Conservation (phyloP, 2,888 invertebrate species). For the Phasia obesa region DNA sequence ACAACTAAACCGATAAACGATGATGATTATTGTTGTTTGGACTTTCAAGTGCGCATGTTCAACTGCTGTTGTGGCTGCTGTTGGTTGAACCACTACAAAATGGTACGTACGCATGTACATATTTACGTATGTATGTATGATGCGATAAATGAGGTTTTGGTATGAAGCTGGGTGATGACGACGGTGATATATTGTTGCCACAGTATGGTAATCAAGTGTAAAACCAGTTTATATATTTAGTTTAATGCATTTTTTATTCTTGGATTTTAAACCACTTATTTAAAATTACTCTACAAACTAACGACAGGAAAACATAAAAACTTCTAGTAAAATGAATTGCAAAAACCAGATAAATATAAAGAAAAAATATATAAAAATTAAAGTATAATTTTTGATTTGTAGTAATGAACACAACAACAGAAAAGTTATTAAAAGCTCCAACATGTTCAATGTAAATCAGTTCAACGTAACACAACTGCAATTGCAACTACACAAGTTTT, state of each 20-base stretch:
- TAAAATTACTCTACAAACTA: constrained; percentile 47
- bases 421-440: constrained; percentile 62
- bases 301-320: constrained; percentile 70
- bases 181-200: constrained; percentile 25
- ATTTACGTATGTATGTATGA: not conserved
- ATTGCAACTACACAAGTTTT: constrained; percentile 6
- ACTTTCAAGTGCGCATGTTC: constrained; percentile 63
- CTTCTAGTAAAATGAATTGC: constrained; percentile 55
- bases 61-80: constrained; percentile 43
- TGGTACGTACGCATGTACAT: not conserved
- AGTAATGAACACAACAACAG: constrained; percentile 27
- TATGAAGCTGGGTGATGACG: constrained; percentile 29
- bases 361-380: constrained; percentile 22
- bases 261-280: constrained; percentile 22
- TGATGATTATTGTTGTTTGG: constrained; percentile 47
- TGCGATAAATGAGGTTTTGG: not conserved
- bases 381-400: constrained; percentile 43
- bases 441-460: constrained; percentile 52
- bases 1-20: constrained; percentile 52
- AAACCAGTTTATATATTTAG: constrained; percentile 70
- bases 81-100: not conserved
- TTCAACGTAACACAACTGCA: constrained; percentile 11
- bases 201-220: constrained; percentile 66
- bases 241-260: constrained; percentile 11
- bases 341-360: no score